Evolutionary conservation across 1,140 invertebrate species (phyloP), one percentile per base, ranked within the genome.

Genomic region (Coelopa frigida): DNA sequence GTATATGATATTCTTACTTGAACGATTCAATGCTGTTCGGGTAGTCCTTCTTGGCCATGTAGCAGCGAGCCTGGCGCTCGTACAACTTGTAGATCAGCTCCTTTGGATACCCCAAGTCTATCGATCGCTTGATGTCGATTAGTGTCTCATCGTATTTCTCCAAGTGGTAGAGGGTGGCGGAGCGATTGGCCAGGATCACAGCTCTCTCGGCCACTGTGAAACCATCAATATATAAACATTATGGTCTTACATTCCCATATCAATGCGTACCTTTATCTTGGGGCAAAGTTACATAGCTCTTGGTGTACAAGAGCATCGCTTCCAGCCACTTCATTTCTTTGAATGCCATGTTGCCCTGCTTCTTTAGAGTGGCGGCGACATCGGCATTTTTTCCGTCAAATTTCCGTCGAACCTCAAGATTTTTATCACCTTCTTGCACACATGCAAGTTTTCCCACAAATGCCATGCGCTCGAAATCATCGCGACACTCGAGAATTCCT

Each of bases 111-210:
- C 78, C 80, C 27, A 80, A 63, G 3, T 76, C 65, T 0, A 89
- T 57, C 7, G 86, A 81, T 24, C 80, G 68, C n/a, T 80, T 71
- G 21, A 87, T 84, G 58, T 94, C 89, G 5, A 71, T 59, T 11
- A 89, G 56, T 0, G 82, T 75, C 20, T 78, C 70, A 53, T 83
- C 72, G 65, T 81, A 83, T 44, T 81, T 75, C 40, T 83, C 73
- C 59, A 92, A 59, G 61, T 93, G 87, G 59, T 85, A 90, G 4
- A 92, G 73, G 1, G 85, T 82, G 1, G 91, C 91, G 10, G 91
- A 94, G 40, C 92, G 78, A 69, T 95, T 96, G 4, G 87, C 89
- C 50, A 86, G 76, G 3, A 86, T 75, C 31, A 93, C 78, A 1
- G 87, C 75, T 2, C 89, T 57, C 36, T 89, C 81, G 59, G 74